phyloP scores from a whole-genome alignment of 2,888 invertebrate genomes.

The Nymphalis urticae region DNA sequence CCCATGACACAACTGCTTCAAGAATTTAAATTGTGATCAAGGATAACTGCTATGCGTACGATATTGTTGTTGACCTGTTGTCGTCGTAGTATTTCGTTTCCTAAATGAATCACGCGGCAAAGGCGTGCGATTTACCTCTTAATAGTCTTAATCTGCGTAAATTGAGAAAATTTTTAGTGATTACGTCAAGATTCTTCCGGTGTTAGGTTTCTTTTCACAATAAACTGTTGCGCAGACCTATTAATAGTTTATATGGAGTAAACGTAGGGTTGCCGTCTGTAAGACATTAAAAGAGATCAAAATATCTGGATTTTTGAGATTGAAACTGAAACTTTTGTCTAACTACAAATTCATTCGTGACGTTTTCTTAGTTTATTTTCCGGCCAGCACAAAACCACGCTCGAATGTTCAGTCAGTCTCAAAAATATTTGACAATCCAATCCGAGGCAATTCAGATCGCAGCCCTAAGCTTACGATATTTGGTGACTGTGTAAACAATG shows the following conservation, averaged over 20 bases:
- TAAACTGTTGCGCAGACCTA: constrained; percentile 49
- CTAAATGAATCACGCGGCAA: background rate
- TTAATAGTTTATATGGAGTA: constrained; percentile 52
- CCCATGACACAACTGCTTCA: constrained; percentile 16
- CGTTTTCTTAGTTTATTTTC: no score
- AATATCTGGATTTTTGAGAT: background rate
- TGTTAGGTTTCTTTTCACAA: constrained; percentile 43
- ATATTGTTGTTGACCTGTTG: constrained; percentile 3
- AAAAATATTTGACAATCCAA: no score
- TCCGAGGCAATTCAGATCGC: background rate
- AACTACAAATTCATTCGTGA: background rate
- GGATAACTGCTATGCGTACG: constrained; percentile 22
- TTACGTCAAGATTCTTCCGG: constrained; percentile 43
- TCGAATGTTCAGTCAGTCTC: no score
- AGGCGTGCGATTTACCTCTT: background rate
- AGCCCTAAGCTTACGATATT: constrained; percentile 1
- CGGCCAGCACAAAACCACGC: no score
- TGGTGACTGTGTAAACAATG: constrained; percentile 59
- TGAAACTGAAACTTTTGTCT: background rate
- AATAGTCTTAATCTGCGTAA: constrained; percentile 10
- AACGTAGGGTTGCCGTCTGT: constrained; percentile 13
- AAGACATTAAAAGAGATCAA: background rate
- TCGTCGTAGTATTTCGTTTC: constrained; percentile 7
- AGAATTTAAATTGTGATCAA: constrained; percentile 24
- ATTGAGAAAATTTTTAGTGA: constrained; percentile 29